These are phyloP conservation scores for Sylvia borin DNA, from an alignment of 2,797 vertebrate species.

Conservation along the genomic window DNA sequence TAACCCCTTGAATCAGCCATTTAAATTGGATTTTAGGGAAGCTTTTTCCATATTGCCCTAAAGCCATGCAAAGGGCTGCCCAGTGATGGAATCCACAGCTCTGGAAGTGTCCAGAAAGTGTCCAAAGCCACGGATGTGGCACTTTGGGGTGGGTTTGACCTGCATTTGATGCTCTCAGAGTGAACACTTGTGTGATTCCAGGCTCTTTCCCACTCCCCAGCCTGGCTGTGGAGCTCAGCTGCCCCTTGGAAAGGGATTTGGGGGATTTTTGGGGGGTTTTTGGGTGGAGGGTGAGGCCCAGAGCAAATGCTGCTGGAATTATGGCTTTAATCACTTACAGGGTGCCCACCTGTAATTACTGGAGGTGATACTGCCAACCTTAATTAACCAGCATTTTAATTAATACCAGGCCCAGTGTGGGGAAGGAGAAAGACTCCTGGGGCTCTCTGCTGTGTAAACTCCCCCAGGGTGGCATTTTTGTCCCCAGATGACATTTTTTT, in stretches of 20 bases:
- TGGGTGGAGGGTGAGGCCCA: background rate
- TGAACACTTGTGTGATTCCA: background rate
- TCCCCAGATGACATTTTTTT: background rate
- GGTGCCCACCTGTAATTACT: background rate
- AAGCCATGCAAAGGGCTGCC: background rate
- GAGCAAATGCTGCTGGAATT: background rate
- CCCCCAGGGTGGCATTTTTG: fast-evolving
- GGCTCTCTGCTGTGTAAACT: background rate
- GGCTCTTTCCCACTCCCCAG: background rate
- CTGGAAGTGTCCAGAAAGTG: background rate
- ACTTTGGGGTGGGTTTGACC: fast-evolving
- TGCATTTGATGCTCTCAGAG: background rate
- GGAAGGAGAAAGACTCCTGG: background rate
- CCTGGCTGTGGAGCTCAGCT: background rate
- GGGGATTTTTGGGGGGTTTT: background rate
- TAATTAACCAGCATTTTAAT: constrained; percentile 38
- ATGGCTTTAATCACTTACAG: background rate
- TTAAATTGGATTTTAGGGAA: background rate
- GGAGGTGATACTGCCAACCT: background rate
- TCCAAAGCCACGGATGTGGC: fast-evolving
- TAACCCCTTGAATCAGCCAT: background rate
- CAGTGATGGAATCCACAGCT: background rate
- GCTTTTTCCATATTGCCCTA: background rate
- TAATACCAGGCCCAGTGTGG: background rate
- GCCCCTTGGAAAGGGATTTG: background rate